A percentile compares a stretch with the other conserved stretches of the same genome.
Conservation (phyloP, 2,113 vertebrate genomes). For the Apus apus region DNA sequence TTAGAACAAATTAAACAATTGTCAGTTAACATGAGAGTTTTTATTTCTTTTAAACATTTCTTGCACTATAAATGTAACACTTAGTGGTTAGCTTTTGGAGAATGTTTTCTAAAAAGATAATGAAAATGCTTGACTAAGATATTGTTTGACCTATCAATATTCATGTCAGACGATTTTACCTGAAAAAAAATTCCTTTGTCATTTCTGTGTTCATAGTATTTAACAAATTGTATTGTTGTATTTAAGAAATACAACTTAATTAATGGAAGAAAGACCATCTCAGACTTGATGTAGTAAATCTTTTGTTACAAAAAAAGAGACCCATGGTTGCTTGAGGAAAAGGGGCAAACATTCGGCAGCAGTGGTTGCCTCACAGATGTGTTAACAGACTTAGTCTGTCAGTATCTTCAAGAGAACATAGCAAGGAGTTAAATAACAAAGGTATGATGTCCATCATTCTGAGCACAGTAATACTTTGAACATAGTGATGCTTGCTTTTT, state of each 20-base stretch:
- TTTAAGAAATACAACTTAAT: background rate
- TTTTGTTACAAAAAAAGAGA: background rate
- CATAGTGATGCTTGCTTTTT: conserved; percentile 17
- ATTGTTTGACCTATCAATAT: background rate
- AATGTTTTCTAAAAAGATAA: background rate
- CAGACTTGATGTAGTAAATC: background rate
- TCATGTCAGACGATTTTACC: background rate
- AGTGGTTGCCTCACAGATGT: background rate
- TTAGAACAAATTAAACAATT: background rate
- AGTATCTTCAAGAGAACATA: background rate
- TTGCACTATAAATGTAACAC: background rate
- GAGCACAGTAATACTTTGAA: background rate
- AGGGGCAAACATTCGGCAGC: background rate
- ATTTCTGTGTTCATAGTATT: background rate
- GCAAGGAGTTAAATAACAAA: background rate
- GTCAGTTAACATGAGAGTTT: background rate
- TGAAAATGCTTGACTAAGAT: background rate
- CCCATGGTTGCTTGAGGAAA: background rate
- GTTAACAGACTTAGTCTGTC: background rate
- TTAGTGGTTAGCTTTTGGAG: background rate
- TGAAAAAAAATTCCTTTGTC: rapidly evolving
- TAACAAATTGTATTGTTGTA: background rate
- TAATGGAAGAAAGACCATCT: background rate
- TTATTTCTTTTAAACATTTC: background rate
- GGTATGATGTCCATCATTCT: background rate